Conservation (phyloP, 2,888 invertebrate genomes). For the Labia minor region DNA sequence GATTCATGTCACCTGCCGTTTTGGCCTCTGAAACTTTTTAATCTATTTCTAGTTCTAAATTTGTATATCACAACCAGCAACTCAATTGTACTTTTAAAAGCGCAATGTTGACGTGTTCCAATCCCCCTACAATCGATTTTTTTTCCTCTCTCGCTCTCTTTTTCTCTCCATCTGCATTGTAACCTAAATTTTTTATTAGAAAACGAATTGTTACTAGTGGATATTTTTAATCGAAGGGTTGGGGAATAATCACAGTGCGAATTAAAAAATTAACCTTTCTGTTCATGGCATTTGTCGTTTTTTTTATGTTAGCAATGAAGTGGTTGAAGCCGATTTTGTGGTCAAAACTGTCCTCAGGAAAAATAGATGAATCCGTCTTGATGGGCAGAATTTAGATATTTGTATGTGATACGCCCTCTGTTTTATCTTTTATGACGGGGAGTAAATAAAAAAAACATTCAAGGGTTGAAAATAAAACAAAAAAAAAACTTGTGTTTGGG, state of each 20-base stretch:
- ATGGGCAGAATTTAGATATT: not conserved
- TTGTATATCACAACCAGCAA: not conserved
- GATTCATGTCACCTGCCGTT: too few species aligned
- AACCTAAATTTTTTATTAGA: constrained; percentile 5
- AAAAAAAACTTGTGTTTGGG: not conserved
- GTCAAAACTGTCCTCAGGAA: not conserved
- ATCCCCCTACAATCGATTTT: not conserved
- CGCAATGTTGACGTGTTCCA: not conserved
- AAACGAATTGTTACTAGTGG: not conserved
- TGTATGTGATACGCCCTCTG: not conserved
- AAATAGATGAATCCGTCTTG: not conserved
- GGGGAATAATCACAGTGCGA: too few species aligned
- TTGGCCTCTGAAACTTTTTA: too few species aligned
- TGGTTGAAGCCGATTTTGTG: not conserved
- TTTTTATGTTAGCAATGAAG: not conserved
- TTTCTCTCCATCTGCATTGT: not conserved
- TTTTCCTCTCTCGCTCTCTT: too few species aligned
- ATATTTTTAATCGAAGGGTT: not conserved
- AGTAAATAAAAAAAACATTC: not conserved
- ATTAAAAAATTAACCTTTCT: not conserved
- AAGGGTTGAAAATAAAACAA: not conserved
- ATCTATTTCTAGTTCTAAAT: not conserved
- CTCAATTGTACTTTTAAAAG: not conserved
- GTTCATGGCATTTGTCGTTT: too few species aligned
- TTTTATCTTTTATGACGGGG: not conserved